Conservation (phyloP, 2,113 vertebrate species). For the Pterocles gutturalis region DNA sequence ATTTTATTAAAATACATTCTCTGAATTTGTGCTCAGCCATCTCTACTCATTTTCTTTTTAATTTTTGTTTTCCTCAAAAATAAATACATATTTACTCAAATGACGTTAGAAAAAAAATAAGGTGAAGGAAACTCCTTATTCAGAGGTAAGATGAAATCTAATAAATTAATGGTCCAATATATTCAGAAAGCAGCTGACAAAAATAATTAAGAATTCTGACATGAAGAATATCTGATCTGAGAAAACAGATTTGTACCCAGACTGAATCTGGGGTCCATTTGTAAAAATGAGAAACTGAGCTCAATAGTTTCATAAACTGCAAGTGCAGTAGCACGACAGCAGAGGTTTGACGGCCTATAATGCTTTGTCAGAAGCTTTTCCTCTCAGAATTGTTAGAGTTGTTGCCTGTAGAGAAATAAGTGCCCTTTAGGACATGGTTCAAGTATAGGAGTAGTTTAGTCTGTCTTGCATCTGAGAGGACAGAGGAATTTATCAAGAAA, state of each 20-base stretch:
- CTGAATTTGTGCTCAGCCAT: background rate
- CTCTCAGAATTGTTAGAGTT: slow-evolving; percentile 30
- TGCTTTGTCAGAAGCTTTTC: slow-evolving; percentile 61
- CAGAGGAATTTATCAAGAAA: slow-evolving; percentile 31
- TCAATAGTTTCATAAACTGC: slow-evolving; percentile 28
- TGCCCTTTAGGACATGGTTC: slow-evolving; percentile 46
- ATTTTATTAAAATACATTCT: background rate
- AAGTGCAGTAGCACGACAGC: slow-evolving; percentile 11
- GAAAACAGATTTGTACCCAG: background rate
- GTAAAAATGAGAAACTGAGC: slow-evolving; percentile 32
- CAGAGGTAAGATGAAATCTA: background rate
- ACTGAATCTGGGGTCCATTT: background rate
- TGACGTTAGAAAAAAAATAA: background rate
- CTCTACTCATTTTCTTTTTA: background rate
- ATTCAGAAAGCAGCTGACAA: background rate
- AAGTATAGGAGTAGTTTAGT: slow-evolving; percentile 52
- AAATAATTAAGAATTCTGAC: background rate
- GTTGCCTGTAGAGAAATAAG: slow-evolving; percentile 5
- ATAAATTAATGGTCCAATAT: background rate
- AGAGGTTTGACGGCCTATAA: slow-evolving; percentile 24
- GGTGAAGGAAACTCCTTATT: background rate
- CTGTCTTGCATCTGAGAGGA: slow-evolving; percentile 27
- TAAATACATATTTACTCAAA: background rate
- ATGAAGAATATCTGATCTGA: background rate
- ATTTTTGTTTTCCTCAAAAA: background rate